phyloP scores from a whole-genome alignment of 2,797 vertebrate species.

The Typhlichthys eigenmanni region DNA sequence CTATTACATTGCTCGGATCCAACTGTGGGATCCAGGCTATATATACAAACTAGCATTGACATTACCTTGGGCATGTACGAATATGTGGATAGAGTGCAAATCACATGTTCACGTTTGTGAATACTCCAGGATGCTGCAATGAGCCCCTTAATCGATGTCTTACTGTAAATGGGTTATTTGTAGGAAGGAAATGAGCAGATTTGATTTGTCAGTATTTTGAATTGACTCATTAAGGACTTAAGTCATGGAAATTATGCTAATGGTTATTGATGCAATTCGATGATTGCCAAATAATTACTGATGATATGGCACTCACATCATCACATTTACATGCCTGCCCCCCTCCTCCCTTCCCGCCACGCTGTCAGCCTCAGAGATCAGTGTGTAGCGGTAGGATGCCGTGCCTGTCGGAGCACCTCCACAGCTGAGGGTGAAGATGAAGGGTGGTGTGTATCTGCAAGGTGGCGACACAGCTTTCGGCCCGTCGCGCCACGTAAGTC shows the following conservation, averaged over 20 bases:
- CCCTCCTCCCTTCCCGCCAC: constrained; percentile 20
- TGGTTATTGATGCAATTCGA: constrained; percentile 70
- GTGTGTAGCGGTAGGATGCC: constrained; percentile 23
- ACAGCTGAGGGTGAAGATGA: constrained; percentile 29
- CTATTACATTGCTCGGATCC: constrained; percentile 54
- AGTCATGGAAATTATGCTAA: constrained; percentile 70
- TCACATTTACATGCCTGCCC: constrained; percentile 67
- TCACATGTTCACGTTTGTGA: constrained; percentile 4
- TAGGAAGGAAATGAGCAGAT: constrained; percentile 64
- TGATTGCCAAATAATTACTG: constrained; percentile 76
- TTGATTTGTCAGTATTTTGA: constrained; percentile 66
- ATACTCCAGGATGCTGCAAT: constrained; percentile 3
- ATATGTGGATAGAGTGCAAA: not conserved
- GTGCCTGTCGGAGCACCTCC: constrained; percentile 24
- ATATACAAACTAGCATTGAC: constrained; percentile 8
- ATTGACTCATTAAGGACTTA: constrained; percentile 61
- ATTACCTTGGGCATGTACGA: not conserved
- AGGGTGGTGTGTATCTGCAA: constrained; percentile 16
- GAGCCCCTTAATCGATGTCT: constrained; percentile 15
- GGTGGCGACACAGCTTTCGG: constrained; percentile 26
- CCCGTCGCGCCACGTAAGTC: constrained; percentile 53
- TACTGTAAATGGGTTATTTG: constrained; percentile 29
- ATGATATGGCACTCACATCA: constrained; percentile 65
- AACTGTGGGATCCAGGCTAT: constrained; percentile 29
- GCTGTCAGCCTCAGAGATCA: constrained; percentile 45